phyloP scores from a whole-genome alignment of 2,113 vertebrate species.

The Poicephalus gulielmi region DNA sequence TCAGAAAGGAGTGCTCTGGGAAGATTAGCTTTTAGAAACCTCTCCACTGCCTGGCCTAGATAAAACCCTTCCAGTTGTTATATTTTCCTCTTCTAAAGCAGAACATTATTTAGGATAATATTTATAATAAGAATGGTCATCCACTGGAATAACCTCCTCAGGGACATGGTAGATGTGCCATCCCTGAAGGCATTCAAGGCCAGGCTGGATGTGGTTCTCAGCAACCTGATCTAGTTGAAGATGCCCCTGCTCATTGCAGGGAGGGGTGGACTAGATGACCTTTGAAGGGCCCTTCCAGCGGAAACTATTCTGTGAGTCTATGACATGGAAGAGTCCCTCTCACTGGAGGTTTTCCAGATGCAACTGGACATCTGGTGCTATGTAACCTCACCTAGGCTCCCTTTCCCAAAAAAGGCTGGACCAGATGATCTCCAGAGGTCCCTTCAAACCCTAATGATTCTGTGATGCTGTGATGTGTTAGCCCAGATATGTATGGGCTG shows the following conservation, averaged over 20 bases:
- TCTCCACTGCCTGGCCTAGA: not conserved
- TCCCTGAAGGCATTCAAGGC: not conserved
- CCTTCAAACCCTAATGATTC: not conserved
- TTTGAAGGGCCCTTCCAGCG: not conserved
- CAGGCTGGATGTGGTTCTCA: not conserved
- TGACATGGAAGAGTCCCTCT: not conserved
- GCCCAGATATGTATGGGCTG: not conserved
- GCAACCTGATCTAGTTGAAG: not conserved
- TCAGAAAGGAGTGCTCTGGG: not conserved
- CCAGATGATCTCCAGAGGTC: not conserved
- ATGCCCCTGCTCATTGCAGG: not conserved
- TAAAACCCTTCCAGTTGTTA: not conserved
- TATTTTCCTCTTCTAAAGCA: not conserved
- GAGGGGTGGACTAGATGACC: not conserved
- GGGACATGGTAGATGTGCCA: not conserved
- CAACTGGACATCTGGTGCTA: not conserved
- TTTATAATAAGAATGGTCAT: not conserved
- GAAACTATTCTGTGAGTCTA: not conserved
- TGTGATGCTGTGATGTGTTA: not conserved
- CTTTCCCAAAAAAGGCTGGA: not conserved
- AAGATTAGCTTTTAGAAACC: not conserved
- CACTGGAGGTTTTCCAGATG: not conserved
- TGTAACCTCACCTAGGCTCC: not conserved
- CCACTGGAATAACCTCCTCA: not conserved
- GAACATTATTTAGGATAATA: not conserved